Conservation (phyloP, 2,888 invertebrate genomes). For the Craniophora ligustri region DNA sequence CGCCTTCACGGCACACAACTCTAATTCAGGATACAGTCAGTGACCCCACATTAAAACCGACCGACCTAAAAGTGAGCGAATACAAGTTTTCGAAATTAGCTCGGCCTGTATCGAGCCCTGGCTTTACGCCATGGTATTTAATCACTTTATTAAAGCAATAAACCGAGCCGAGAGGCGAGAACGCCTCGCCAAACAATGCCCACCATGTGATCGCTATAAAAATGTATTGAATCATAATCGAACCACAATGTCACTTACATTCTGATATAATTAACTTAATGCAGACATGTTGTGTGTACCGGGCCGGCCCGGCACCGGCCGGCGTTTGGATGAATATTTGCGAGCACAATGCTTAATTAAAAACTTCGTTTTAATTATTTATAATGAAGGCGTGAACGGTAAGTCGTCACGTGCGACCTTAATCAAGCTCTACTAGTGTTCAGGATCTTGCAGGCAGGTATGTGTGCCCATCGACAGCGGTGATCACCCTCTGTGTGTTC, state of each 20-base stretch:
- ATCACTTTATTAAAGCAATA: slow-evolving; percentile 83
- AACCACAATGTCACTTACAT: slow-evolving; percentile 70
- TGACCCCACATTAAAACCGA: slow-evolving; percentile 65
- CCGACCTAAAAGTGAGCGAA: slow-evolving; percentile 63
- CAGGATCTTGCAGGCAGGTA: slow-evolving; percentile 5
- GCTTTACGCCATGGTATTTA: slow-evolving; percentile 79
- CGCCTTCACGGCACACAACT: slow-evolving; percentile 43
- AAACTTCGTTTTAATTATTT: slow-evolving; percentile 70
- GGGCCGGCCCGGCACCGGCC: slow-evolving; percentile 41
- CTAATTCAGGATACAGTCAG: slow-evolving; percentile 65
- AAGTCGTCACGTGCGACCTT: slow-evolving; percentile 55
- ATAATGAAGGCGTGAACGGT: slow-evolving; percentile 63
- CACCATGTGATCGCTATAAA: slow-evolving; percentile 76
- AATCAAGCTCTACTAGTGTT: slow-evolving; percentile 28
- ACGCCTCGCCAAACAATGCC: slow-evolving; percentile 74
- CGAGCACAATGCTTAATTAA: slow-evolving; percentile 79
- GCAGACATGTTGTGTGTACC: slow-evolving; percentile 68
- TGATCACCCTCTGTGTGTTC: too few species aligned
- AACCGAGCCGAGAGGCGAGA: slow-evolving; percentile 66
- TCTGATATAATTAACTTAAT: slow-evolving; percentile 74
- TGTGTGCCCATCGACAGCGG: neutral
- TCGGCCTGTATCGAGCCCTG: slow-evolving; percentile 66
- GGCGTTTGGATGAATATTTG: slow-evolving; percentile 50
- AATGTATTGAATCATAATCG: slow-evolving; percentile 75
- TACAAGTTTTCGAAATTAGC: slow-evolving; percentile 78